These are phyloP conservation scores for Sylvilagus floridanus DNA, from an alignment of 2,797 vertebrate species.

Conservation along the genomic window DNA sequence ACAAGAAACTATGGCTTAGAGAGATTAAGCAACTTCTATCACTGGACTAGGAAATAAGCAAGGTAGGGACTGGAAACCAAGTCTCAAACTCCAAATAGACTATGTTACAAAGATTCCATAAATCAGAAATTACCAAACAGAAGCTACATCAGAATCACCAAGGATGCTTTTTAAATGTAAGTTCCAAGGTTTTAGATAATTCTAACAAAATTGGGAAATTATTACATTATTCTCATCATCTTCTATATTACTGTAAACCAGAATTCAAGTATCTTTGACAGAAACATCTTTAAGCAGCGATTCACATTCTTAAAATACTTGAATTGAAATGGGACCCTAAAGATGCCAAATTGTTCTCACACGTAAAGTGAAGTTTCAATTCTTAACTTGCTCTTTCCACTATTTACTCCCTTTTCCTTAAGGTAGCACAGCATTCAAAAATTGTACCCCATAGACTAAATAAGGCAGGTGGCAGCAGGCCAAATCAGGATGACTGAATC, in stretches of 20 bases:
- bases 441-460: neutral
- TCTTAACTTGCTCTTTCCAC: constrained; percentile 40
- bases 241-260: neutral
- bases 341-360: neutral
- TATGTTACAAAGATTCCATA: constrained; percentile 21
- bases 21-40: neutral
- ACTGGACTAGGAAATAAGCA: neutral
- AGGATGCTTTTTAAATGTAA: constrained; percentile 28
- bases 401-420: neutral
- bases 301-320: neutral
- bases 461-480: neutral
- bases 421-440: neutral
- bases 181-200: neutral
- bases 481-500: neutral
- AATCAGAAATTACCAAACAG: neutral
- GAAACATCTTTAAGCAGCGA: neutral
- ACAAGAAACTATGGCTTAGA: neutral
- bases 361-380: neutral
- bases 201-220: neutral
- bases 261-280: neutral
- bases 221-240: neutral
- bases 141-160: neutral
- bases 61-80: neutral
- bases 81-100: neutral
- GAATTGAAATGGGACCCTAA: neutral